phyloP scores from a whole-genome alignment of 2,888 invertebrate genomes.

The Penaeus monodon region DNA sequence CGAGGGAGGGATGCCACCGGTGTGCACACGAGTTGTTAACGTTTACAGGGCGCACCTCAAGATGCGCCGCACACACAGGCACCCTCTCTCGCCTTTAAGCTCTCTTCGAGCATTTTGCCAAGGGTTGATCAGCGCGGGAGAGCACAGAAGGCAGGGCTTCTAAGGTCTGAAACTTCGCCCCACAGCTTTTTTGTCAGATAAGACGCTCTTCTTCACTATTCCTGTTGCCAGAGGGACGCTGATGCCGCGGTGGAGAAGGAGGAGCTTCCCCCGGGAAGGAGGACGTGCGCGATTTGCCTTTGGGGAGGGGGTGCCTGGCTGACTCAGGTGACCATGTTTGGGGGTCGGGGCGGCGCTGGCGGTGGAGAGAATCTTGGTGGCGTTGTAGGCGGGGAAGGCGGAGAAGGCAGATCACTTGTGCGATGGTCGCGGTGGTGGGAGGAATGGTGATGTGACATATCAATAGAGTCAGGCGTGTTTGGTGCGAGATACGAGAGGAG shows the following conservation, averaged over 20 bases:
- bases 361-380: conserved; percentile 61
- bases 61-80: no score
- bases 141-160: background rate
- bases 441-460: conserved; percentile 24
- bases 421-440: background rate
- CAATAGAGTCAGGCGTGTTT: conserved; percentile 61
- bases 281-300: conserved; percentile 23
- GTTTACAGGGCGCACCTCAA: no score
- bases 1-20: no score
- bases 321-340: conserved; percentile 57
- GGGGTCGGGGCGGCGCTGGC: conserved; percentile 59
- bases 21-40: no score
- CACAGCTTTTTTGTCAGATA: conserved; percentile 57
- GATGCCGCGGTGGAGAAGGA: background rate
- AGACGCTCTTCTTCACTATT: conserved; percentile 53
- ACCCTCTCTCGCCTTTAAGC: no score
- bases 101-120: background rate
- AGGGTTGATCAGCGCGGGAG: background rate
- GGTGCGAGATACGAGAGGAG: conserved; percentile 44
- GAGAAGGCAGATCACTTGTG: conserved; percentile 6
- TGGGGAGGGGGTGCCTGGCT: conserved; percentile 32
- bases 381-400: conserved; percentile 51
- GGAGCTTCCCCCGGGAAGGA: conserved; percentile 25
- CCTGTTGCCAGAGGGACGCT: conserved; percentile 46
- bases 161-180: conserved; percentile 35